phyloP scores from a whole-genome alignment of 1,140 invertebrate species.

The Paraescarpia echinospica region DNA sequence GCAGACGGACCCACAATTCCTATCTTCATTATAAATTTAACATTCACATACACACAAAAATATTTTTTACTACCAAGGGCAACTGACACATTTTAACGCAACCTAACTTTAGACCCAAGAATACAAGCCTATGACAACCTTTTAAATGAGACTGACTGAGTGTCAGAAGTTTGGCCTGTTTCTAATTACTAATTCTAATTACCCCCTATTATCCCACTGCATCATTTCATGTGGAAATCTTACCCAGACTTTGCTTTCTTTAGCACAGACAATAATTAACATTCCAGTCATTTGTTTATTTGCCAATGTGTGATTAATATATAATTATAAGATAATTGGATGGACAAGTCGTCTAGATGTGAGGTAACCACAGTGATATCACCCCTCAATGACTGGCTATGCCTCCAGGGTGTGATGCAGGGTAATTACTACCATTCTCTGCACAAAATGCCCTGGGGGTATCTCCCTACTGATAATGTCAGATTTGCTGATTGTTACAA shows the following conservation, averaged over 20 bases:
- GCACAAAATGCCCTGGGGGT: not conserved
- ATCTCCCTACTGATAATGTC: not conserved
- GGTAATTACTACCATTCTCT: not conserved
- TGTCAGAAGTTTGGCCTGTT: not conserved
- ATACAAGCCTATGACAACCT: not conserved
- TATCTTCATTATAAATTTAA: not conserved
- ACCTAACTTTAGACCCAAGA: not conserved
- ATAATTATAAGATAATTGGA: constrained; percentile 7
- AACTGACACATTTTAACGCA: not conserved
- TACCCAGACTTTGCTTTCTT: not conserved
- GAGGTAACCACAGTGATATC: not conserved
- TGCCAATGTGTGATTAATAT: not conserved
- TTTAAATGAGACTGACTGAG: not conserved
- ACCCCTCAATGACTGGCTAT: not conserved
- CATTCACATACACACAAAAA: not conserved
- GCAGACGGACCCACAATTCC: not conserved
- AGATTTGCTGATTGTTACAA: not conserved
- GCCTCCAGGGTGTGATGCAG: not conserved
- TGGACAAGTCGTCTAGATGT: not conserved
- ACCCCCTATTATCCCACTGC: not conserved
- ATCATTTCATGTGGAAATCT: not conserved
- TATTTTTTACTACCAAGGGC: not conserved
- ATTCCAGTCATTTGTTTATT: not conserved
- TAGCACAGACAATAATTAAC: not conserved
- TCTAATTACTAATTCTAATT: not conserved